These are phyloP conservation scores for Tiliqua scincoides DNA, from an alignment of 2,113 vertebrate genomes.

Conservation along the genomic window DNA sequence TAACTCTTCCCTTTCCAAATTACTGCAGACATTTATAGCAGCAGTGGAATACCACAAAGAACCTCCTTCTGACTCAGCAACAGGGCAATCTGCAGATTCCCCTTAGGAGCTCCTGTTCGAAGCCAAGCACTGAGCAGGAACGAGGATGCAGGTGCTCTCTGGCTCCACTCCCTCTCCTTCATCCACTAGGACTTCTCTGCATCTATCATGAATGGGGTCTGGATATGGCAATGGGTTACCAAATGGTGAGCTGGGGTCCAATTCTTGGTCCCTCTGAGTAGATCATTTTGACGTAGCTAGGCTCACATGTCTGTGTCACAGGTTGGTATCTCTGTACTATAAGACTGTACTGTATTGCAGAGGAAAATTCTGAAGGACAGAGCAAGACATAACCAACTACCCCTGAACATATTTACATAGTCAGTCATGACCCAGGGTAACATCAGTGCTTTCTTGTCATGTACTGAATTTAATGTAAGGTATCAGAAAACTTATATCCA, in stretches of 20 bases:
- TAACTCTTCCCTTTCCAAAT: not conserved
- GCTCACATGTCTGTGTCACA: too few species aligned
- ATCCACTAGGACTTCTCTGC: not conserved
- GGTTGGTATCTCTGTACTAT: not conserved
- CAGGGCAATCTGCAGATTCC: not conserved
- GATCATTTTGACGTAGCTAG: not conserved
- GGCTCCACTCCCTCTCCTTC: not conserved
- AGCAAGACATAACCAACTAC: not conserved
- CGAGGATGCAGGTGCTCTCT: fast-evolving
- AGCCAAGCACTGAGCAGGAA: not conserved
- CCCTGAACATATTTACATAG: not conserved
- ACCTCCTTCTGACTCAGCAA: not conserved
- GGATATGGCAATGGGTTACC: not conserved
- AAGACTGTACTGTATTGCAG: not conserved
- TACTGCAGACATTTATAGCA: not conserved
- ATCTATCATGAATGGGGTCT: fast-evolving
- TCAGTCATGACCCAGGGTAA: not conserved
- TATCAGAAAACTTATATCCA: not conserved
- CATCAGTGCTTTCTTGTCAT: not conserved
- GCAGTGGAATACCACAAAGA: not conserved
- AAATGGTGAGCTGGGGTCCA: not conserved
- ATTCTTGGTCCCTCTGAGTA: not conserved
- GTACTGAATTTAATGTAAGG: not conserved
- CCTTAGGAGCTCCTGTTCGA: not conserved
- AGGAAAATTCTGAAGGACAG: not conserved